A percentile compares a stretch with the other conserved stretches of the same genome.
phyloP scores from a whole-genome alignment of 2,797 vertebrate species.

The Acanthurus tractus region DNA sequence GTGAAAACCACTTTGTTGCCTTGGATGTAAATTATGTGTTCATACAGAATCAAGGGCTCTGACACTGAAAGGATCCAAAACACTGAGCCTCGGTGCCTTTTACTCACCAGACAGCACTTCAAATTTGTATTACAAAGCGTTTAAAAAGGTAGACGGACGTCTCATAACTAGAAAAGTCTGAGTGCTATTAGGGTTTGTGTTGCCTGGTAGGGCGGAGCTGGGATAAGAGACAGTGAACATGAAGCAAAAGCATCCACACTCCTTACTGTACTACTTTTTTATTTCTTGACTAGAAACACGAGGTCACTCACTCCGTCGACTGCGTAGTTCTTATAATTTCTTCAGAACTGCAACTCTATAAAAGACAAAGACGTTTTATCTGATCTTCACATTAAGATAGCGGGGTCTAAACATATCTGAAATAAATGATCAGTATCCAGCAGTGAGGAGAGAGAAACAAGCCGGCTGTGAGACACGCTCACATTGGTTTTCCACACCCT shows the following conservation, averaged over 20 bases:
- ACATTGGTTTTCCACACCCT: constrained; percentile 34
- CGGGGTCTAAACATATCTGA: constrained; percentile 38
- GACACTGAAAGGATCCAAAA: constrained; percentile 69
- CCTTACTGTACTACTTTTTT: constrained; percentile 24
- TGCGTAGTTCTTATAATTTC: constrained; percentile 45
- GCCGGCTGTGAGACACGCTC: background rate
- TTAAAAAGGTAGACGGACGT: constrained; percentile 46
- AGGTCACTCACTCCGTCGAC: constrained; percentile 35
- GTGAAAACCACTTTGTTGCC: constrained; percentile 83
- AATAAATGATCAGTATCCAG: constrained; percentile 36
- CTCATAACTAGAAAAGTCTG: constrained; percentile 47
- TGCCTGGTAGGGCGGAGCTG: constrained; percentile 37
- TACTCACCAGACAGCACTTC: constrained; percentile 51
- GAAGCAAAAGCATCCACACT: constrained; percentile 22
- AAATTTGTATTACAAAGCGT: constrained; percentile 49
- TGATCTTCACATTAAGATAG: constrained; percentile 60
- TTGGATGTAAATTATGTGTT: constrained; percentile 82
- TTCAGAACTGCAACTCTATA: constrained; percentile 41
- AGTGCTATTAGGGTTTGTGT: constrained; percentile 35
- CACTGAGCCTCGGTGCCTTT: constrained; percentile 52
- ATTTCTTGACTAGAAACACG: constrained; percentile 30
- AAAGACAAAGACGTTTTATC: constrained; percentile 46
- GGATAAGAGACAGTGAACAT: constrained; percentile 30
- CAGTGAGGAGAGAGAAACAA: constrained; percentile 19
- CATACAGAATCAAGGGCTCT: constrained; percentile 71